Evolutionary conservation across 2,888 invertebrate genomes (phyloP), one percentile per base, ranked within the genome.

Genomic region (Antitype chi): DNA sequence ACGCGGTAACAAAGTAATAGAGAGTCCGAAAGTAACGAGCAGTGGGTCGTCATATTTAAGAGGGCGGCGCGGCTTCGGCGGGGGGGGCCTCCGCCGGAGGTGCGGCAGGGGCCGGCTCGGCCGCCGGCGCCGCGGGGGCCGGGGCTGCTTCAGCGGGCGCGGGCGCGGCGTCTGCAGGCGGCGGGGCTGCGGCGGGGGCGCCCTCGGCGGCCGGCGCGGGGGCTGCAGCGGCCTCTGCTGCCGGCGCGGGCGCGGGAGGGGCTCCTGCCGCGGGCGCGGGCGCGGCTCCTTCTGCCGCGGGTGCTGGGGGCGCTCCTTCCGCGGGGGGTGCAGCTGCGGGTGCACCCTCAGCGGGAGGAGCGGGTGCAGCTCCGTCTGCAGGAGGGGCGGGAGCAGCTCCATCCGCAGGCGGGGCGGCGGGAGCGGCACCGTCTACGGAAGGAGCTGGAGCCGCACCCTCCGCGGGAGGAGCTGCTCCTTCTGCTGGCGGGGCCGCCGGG

Each of bases 381-480:
- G 92, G 92, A 0, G 93, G 89, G 0, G 79, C 69, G 6, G 90
- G 79, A 0, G 91, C 90, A 2, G 92, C 91, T 1, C 93, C 95
- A 0, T 92, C 93, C 0, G 88, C 91, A 0, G 92, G 92, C 0
- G 93, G 88, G 0, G 76, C 76, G 8, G 92, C 90, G 7, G 88
- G 78, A 1, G 92, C 90, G 7, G 86, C 90, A 53, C 84, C 89
- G 13, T 81, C 90, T 0, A 87, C 88, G 2, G 89, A 90, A 0
- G 89, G 89, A 0, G 91, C 93, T 0, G 92, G 89, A 1, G 91
- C 90, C 0, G 88, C 89, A 11, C 87, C 93, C 15, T 89, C 89
- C 0, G 87, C 86, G 17, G 90, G 82, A 1, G 89, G 86, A 15
- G 85, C 82, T 0, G 91, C 84, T 67, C 79, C 89, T 32, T 85